phyloP scores from a whole-genome alignment of 1,140 invertebrate genomes.

The Pseudomyrmex pallidus region DNA sequence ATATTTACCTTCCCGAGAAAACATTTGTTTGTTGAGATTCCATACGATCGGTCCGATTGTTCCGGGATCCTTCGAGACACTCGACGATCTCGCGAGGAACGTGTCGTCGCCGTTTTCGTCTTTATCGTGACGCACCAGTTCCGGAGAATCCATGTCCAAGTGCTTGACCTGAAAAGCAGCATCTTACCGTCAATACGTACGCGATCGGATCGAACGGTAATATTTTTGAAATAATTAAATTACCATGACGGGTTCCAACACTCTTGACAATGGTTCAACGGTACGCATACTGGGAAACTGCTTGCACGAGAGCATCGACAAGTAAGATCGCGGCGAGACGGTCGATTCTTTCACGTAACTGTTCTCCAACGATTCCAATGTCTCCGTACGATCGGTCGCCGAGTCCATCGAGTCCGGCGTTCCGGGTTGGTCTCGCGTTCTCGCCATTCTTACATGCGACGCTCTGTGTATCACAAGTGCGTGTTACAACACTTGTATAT shows the following conservation, averaged over 20 bases:
- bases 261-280: slow-evolving; percentile 90
- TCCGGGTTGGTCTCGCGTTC: slow-evolving; percentile 69
- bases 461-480: slow-evolving; percentile 61
- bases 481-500: slow-evolving; percentile 4
- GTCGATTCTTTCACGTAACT: slow-evolving; percentile 75
- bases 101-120: slow-evolving; percentile 64
- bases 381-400: slow-evolving; percentile 69
- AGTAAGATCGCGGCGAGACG: slow-evolving; percentile 88
- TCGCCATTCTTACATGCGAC: slow-evolving; percentile 72
- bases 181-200: neutral
- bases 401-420: slow-evolving; percentile 73
- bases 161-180: slow-evolving; percentile 74
- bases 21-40: slow-evolving; percentile 87
- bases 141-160: slow-evolving; percentile 80
- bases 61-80: slow-evolving; percentile 89
- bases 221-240: slow-evolving; percentile 23
- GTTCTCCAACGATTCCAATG: slow-evolving; percentile 77
- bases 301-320: slow-evolving; percentile 93
- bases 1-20: slow-evolving; percentile 76
- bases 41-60: slow-evolving; percentile 93
- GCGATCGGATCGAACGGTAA: too few relatives aligned
- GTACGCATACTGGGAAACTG: slow-evolving; percentile 90
- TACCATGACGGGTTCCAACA: slow-evolving; percentile 89
- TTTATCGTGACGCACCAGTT: slow-evolving; percentile 68
- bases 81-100: slow-evolving; percentile 77